Evolutionary conservation across 2,888 invertebrate genomes (phyloP).

Genomic region (Drosophila paracracens): DNA sequence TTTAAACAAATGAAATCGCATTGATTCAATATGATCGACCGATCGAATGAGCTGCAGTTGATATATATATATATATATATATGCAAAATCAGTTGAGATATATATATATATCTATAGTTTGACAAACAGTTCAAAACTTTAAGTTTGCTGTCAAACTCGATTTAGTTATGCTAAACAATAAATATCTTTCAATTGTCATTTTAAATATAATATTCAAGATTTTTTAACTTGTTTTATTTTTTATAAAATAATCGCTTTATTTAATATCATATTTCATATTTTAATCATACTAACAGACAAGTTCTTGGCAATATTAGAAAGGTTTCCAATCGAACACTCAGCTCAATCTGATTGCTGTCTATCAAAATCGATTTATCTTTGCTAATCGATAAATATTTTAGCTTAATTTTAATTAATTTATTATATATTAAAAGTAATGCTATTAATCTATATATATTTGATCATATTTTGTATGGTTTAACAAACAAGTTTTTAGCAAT

Average conservation of each 20-base stretch:
- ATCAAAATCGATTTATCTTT: background rate
- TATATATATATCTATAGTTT: background rate
- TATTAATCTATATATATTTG: background rate
- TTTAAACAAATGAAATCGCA: constrained; percentile 40
- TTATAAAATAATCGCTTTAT: fast-evolving
- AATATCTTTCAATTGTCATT: background rate
- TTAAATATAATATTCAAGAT: background rate
- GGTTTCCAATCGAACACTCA: background rate
- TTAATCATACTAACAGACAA: background rate
- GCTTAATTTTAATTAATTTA: background rate
- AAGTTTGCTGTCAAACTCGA: background rate
- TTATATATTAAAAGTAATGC: background rate
- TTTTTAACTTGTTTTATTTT: background rate
- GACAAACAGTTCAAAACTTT: background rate
- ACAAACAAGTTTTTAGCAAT: too few relatives aligned
- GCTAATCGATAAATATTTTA: background rate
- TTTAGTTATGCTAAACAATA: background rate
- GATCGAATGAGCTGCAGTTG: constrained; percentile 28
- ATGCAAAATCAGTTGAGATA: background rate
- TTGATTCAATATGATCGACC: constrained; percentile 38
- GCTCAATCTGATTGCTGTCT: too few relatives aligned
- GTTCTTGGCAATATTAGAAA: background rate
- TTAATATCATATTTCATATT: background rate
- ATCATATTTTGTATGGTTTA: background rate
- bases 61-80: background rate